These are phyloP conservation scores for Willisornis vidua DNA, from an alignment of 2,113 vertebrate genomes.

Conservation along the genomic window DNA sequence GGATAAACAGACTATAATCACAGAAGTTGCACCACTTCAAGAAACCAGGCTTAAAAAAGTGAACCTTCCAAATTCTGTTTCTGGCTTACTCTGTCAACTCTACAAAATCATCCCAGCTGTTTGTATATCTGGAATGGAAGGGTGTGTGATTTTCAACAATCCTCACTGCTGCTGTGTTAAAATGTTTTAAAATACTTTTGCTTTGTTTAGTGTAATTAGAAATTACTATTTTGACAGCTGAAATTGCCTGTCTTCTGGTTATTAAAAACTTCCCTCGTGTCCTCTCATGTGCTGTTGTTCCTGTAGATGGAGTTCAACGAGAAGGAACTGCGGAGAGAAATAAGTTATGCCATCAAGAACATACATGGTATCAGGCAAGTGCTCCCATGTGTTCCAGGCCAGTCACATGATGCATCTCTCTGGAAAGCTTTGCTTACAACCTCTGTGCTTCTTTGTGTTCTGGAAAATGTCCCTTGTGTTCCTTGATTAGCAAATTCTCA, in stretches of 20 bases:
- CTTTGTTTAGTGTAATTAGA: neutral
- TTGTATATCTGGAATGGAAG: neutral
- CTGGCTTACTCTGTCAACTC: neutral
- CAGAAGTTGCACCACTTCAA: neutral
- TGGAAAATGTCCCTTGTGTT: neutral
- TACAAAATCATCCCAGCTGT: neutral
- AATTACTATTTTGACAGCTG: neutral
- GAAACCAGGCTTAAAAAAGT: neutral
- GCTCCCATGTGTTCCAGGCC: neutral
- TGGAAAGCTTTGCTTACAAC: neutral
- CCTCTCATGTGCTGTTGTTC: neutral
- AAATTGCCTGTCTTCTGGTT: neutral
- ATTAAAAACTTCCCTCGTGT: neutral
- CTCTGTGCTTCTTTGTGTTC: neutral
- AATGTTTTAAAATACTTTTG: neutral
- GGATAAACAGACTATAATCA: neutral
- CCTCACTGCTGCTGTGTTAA: neutral
- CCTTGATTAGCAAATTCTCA: neutral
- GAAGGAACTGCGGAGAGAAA: conserved; percentile 87
- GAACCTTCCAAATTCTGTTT: neutral
- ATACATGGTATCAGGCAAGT: conserved; percentile 90
- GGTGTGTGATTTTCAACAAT: neutral
- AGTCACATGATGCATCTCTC: neutral
- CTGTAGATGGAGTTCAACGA: conserved; percentile 90
- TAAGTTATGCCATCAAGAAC: conserved; percentile 94